These are phyloP conservation scores for Clivina fossor DNA, from an alignment of 2,888 invertebrate genomes.

Conservation along the genomic window DNA sequence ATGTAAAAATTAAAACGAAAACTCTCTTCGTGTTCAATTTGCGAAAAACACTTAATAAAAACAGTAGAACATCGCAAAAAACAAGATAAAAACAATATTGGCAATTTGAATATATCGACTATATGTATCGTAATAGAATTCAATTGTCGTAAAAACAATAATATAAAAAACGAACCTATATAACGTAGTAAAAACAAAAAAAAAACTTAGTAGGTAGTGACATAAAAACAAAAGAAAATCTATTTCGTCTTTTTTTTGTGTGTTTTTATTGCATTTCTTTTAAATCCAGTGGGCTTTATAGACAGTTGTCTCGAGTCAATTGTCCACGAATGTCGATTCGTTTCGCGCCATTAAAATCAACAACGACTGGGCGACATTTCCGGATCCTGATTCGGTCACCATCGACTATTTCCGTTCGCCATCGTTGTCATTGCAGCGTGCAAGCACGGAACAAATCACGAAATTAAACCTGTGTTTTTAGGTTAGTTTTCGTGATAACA, in stretches of 20 bases:
- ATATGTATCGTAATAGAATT: neutral
- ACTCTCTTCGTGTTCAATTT: too few species aligned
- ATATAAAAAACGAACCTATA: too few species aligned
- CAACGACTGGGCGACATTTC: constrained; percentile 24
- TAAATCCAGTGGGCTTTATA: constrained; percentile 29
- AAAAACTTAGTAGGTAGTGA: constrained; percentile 9
- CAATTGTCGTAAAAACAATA: neutral
- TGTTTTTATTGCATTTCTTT: constrained; percentile 28
- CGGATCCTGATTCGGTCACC: constrained; percentile 9
- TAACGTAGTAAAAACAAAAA: too few species aligned
- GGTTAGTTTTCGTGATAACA: too few species aligned
- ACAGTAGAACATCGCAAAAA: too few species aligned
- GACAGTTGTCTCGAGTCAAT: constrained; percentile 32
- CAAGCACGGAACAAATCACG: too few species aligned
- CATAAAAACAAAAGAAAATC: constrained; percentile 23
- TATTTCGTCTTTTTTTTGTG: constrained; percentile 25
- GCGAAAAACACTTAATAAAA: too few species aligned
- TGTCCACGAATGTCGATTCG: constrained; percentile 32
- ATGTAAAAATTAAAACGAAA: too few species aligned
- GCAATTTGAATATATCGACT: too few species aligned
- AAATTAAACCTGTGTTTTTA: too few species aligned
- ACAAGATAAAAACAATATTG: too few species aligned
- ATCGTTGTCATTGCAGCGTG: too few species aligned
- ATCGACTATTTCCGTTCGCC: constrained; percentile 15
- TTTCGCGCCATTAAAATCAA: constrained; percentile 31